phyloP scores from a whole-genome alignment of 2,113 vertebrate genomes.

The Lutjanus erythropterus region DNA sequence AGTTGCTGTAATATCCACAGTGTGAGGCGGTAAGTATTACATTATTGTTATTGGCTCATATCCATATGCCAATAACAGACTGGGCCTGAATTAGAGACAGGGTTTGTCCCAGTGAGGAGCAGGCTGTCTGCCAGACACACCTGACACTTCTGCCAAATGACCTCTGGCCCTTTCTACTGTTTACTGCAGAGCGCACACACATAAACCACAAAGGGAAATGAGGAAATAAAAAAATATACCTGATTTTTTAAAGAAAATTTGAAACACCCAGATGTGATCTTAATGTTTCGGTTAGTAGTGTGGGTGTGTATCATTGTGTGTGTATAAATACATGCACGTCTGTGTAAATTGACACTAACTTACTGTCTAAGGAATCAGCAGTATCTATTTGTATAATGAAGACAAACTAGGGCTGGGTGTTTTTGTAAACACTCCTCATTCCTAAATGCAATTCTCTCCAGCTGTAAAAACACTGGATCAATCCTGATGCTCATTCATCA shows the following conservation, averaged over 20 bases:
- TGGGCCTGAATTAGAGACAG: constrained; percentile 41
- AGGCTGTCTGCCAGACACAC: constrained; percentile 60
- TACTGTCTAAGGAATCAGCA: constrained; percentile 16
- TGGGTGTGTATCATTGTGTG: neutral
- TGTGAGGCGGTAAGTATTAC: constrained; percentile 42
- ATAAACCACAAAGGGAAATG: neutral
- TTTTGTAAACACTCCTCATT: constrained; percentile 69
- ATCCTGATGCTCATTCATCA: constrained; percentile 61
- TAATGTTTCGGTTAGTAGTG: neutral
- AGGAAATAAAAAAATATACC: neutral
- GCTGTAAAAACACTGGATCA: constrained; percentile 73
- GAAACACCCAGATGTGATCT: neutral
- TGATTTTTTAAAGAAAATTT: neutral
- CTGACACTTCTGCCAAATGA: constrained; percentile 58
- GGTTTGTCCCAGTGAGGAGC: constrained; percentile 44
- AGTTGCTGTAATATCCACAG: constrained; percentile 34
- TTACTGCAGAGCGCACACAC: constrained; percentile 10
- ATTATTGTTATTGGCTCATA: constrained; percentile 62
- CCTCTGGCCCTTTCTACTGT: constrained; percentile 35
- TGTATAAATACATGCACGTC: neutral
- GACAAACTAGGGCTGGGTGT: constrained; percentile 58
- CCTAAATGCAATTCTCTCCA: constrained; percentile 57
- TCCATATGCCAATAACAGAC: constrained; percentile 56
- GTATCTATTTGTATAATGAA: constrained; percentile 49
- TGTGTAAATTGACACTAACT: constrained; percentile 11